Evolutionary conservation across 2,888 invertebrate genomes (phyloP).

Genomic region (Eupithecia abbreviata): DNA sequence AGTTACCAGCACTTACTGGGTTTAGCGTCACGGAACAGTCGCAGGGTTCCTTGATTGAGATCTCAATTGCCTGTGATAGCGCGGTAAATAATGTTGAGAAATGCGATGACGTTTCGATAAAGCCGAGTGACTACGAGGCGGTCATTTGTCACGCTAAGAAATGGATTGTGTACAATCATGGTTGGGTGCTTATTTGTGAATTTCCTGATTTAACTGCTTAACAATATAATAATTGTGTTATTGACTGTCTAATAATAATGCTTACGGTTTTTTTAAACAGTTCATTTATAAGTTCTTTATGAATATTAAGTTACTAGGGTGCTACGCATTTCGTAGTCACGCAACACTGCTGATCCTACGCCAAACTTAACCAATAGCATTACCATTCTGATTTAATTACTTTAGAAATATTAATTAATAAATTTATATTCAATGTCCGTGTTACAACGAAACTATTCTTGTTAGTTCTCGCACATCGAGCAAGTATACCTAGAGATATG

Average conservation of each 20-base stretch:
- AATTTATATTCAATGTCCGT: not conserved
- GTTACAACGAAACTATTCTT: conserved; percentile 20
- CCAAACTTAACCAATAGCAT: conserved; percentile 1
- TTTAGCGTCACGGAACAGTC: conserved; percentile 48
- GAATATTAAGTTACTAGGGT: not conserved
- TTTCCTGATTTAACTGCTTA: conserved; percentile 25
- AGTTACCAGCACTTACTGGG: conserved; percentile 36
- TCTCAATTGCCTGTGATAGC: conserved; percentile 45
- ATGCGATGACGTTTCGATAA: conserved; percentile 37
- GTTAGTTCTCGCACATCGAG: conserved; percentile 8
- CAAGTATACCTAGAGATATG: conserved; percentile 14
- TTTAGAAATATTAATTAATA: conserved; percentile 12
- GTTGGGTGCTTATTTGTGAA: conserved; percentile 22
- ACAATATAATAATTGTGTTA: conserved; percentile 1
- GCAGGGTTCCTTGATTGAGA: conserved; percentile 47
- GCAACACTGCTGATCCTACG: not conserved
- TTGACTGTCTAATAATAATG: not conserved
- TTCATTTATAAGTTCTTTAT: not conserved
- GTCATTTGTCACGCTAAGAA: conserved; percentile 34
- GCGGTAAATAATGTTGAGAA: conserved; percentile 41
- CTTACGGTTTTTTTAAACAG: not conserved
- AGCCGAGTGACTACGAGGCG: conserved; percentile 21
- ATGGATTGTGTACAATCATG: conserved; percentile 26
- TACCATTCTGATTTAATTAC: conserved; percentile 7
- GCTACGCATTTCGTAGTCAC: not conserved